These are phyloP conservation scores for Pygoscelis antarcticus DNA, from an alignment of 2,113 vertebrate species.

Conservation along the genomic window DNA sequence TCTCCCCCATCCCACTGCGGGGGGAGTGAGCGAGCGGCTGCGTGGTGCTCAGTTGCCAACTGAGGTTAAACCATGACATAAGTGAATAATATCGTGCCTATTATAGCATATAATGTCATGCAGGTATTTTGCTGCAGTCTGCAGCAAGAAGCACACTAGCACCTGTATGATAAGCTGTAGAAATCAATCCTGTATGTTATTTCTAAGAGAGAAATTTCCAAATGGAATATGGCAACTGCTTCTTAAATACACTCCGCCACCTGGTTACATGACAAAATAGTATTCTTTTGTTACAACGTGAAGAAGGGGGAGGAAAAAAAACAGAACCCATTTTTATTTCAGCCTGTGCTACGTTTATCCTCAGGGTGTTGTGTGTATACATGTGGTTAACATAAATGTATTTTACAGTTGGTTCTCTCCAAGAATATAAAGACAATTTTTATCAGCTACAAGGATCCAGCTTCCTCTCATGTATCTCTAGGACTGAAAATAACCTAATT, in stretches of 20 bases:
- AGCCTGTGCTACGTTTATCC: background rate
- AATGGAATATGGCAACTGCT: background rate
- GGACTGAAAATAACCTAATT: background rate
- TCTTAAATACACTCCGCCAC: background rate
- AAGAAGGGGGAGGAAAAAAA: rapidly evolving
- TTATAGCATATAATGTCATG: background rate
- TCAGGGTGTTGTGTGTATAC: background rate
- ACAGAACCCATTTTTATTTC: background rate
- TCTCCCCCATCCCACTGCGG: too few relatives aligned
- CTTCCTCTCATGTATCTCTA: background rate
- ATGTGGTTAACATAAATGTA: background rate
- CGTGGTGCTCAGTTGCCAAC: too few relatives aligned
- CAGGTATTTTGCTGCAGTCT: background rate
- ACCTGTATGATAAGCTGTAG: background rate
- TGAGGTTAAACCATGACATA: too few relatives aligned
- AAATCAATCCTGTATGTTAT: background rate
- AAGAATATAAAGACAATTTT: background rate
- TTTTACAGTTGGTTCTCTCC: background rate
- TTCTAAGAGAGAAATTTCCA: background rate
- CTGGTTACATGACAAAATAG: background rate
- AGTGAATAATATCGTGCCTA: background rate
- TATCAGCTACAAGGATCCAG: background rate
- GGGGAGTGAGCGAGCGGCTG: too few relatives aligned
- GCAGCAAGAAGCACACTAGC: background rate
- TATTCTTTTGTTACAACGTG: background rate